Conservation (phyloP, 2,888 invertebrate genomes). For the Dryobota labecula region DNA sequence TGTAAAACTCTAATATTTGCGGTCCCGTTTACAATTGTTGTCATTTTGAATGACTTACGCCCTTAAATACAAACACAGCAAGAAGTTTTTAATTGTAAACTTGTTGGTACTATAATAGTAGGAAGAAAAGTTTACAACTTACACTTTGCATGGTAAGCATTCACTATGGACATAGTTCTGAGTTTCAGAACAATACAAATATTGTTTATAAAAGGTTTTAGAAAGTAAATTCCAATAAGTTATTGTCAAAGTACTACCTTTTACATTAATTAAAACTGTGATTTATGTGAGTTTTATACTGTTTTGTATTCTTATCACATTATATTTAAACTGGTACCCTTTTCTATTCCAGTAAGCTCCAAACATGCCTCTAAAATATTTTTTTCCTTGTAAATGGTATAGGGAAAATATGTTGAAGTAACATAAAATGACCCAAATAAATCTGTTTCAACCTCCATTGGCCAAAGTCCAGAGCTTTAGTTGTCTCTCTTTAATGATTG, state of each 20-base stretch:
- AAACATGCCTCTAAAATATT: slow-evolving; percentile 5
- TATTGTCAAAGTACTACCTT: background rate
- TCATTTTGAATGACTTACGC: slow-evolving; percentile 48
- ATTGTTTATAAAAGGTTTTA: background rate
- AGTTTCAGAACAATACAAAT: slow-evolving; percentile 1
- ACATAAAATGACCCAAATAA: slow-evolving; percentile 22
- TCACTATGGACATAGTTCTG: slow-evolving; percentile 13
- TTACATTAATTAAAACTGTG: slow-evolving; percentile 3
- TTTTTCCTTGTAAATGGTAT: slow-evolving; percentile 45
- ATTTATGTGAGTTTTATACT: slow-evolving; percentile 17
- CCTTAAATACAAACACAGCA: slow-evolving; percentile 57
- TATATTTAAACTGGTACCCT: slow-evolving; percentile 11
- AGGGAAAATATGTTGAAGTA: slow-evolving; percentile 42
- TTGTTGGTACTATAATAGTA: slow-evolving; percentile 25
- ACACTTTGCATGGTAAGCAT: slow-evolving; percentile 34
- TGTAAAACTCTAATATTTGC: slow-evolving; percentile 29
- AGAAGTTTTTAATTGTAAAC: slow-evolving; percentile 51
- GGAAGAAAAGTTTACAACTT: slow-evolving; percentile 36
- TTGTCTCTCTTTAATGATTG: background rate
- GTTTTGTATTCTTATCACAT: slow-evolving; percentile 14
- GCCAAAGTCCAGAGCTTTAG: background rate
- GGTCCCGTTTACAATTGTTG: slow-evolving; percentile 43
- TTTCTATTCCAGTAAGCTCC: slow-evolving; percentile 9
- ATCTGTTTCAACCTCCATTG: slow-evolving; percentile 24
- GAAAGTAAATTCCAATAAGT: background rate